Evolutionary conservation across 2,797 vertebrate species (phyloP).

Genomic region (Gallinago nigripennis): DNA sequence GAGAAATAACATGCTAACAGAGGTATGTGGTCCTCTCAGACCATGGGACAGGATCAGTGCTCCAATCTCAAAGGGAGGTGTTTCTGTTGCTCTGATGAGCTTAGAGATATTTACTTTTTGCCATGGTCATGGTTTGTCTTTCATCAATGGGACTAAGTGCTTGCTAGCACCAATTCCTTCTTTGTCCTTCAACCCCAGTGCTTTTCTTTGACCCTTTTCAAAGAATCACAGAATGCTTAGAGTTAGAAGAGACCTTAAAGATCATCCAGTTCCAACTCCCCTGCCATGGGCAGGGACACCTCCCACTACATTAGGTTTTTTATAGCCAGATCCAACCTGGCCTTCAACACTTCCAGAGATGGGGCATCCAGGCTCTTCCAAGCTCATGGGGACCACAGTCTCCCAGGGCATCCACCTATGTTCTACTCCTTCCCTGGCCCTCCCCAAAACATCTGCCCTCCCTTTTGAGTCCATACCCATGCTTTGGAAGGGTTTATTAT

Average conservation of each 20-base stretch:
- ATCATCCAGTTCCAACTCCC: too few relatives aligned
- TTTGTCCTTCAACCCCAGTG: not conserved
- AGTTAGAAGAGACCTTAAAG: too few relatives aligned
- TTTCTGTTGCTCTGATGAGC: not conserved
- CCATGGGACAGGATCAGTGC: accelerated
- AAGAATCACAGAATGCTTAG: too few relatives aligned
- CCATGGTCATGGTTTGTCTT: not conserved
- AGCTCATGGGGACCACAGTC: too few relatives aligned
- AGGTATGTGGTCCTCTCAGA: not conserved
- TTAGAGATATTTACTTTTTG: not conserved
- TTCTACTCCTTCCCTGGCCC: too few relatives aligned
- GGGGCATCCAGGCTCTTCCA: too few relatives aligned
- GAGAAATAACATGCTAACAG: not conserved
- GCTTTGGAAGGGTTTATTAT: not conserved
- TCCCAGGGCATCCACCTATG: too few relatives aligned
- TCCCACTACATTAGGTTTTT: too few relatives aligned
- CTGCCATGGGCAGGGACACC: too few relatives aligned
- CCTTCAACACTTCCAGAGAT: too few relatives aligned
- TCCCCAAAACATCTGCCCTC: too few relatives aligned
- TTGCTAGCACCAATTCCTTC: not conserved
- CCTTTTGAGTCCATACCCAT: not conserved
- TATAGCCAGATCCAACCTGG: too few relatives aligned
- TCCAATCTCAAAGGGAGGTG: not conserved
- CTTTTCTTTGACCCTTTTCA: not conserved
- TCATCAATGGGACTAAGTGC: not conserved